phyloP scores from a whole-genome alignment of 2,113 vertebrate species.

The Amphiprion percula region DNA sequence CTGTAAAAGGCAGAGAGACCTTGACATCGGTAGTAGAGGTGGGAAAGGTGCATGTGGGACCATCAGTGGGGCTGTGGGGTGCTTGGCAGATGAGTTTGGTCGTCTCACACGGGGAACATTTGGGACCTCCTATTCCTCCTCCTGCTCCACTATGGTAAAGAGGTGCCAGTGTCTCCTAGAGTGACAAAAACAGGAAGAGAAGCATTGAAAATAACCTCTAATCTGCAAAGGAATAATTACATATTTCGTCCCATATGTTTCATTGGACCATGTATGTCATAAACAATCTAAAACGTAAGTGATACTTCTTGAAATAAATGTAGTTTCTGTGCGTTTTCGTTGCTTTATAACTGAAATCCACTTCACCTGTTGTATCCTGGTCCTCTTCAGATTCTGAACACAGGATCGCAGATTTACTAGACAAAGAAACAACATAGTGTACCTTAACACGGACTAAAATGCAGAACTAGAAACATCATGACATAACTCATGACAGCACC shows the following conservation, averaged over 20 bases:
- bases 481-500: neutral
- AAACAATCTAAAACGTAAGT: no score
- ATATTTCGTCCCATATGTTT: neutral
- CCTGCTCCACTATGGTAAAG: slow-evolving; percentile 73
- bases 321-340: neutral
- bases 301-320: neutral
- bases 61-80: slow-evolving; percentile 51
- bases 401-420: slow-evolving; percentile 85
- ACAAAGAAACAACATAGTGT: slow-evolving; percentile 24
- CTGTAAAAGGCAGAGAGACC: slow-evolving; percentile 52
- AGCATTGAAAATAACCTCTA: neutral
- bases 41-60: slow-evolving; percentile 58
- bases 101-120: slow-evolving; percentile 72
- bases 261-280: neutral
- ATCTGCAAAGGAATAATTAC: neutral
- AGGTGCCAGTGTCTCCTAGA: slow-evolving; percentile 82
- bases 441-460: neutral
- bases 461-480: neutral
- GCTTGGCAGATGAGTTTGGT: slow-evolving; percentile 75
- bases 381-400: slow-evolving; percentile 86
- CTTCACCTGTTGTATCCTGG: slow-evolving; percentile 84
- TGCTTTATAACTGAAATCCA: neutral
- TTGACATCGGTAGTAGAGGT: slow-evolving; percentile 34
- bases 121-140: slow-evolving; percentile 49
- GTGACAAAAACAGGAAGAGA: slow-evolving; percentile 9